phyloP scores from a whole-genome alignment of 30 jellyfish, hydroid and myxozoan species.

The Mastigias papua region DNA sequence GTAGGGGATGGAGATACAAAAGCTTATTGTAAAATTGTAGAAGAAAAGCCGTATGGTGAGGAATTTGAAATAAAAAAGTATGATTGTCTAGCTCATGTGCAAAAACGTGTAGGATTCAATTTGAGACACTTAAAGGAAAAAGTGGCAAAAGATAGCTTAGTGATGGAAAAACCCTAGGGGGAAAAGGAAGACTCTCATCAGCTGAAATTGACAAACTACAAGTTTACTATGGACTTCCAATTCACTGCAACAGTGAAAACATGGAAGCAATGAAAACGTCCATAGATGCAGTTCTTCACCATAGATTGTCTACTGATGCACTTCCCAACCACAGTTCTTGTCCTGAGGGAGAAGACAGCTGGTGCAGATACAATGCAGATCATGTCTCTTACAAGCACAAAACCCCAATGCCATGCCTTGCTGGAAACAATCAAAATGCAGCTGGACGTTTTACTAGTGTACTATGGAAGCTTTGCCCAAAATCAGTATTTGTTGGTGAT shows the following conservation, averaged over 20 bases:
- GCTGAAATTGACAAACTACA: constrained; percentile 50
- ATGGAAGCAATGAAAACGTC: constrained; percentile 39
- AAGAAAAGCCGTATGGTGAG: constrained; percentile 33
- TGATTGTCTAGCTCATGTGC: constrained; percentile 28
- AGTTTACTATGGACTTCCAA: constrained; percentile 43
- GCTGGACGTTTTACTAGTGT: no score
- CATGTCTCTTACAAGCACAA: no score
- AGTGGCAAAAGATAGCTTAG: not conserved
- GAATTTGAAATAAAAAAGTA: constrained; percentile 2
- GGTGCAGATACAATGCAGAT: no score
- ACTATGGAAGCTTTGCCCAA: no score
- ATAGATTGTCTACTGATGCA: constrained; percentile 14
- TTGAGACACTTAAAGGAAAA: constrained; percentile 1
- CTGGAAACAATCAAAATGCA: no score
- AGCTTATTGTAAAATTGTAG: not conserved
- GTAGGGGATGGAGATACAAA: constrained; percentile 15
- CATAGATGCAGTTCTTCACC: constrained; percentile 23
- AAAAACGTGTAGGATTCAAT: constrained; percentile 32
- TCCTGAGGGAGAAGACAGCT: no score
- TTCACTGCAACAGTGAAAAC: constrained; percentile 14
- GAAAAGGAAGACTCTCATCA: constrained; percentile 50
- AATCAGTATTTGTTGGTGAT: no score
- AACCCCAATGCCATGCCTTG: no score
- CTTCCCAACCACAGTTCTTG: no score
- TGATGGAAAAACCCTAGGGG: constrained; percentile 3